Evolutionary conservation across 2,113 vertebrate species (phyloP).

Genomic region (Psittacus erithacus): DNA sequence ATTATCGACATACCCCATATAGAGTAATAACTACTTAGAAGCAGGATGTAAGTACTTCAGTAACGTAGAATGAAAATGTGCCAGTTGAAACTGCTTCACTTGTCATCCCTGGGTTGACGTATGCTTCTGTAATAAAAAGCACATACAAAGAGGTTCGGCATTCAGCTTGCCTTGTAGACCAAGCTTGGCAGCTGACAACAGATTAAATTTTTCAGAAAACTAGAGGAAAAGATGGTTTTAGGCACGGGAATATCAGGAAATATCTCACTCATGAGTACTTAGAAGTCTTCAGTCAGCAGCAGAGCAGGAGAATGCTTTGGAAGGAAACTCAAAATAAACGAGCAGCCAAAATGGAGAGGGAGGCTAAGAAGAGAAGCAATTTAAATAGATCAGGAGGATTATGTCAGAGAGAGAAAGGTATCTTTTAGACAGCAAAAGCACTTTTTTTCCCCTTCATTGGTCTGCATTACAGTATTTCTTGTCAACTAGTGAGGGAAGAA

Average conservation of each 20-base stretch:
- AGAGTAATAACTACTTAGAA: background rate
- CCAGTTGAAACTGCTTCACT: slow-evolving; percentile 20
- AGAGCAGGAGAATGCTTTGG: background rate
- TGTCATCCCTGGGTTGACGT: background rate
- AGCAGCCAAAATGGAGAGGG: background rate
- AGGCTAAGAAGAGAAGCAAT: background rate
- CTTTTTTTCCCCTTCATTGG: background rate
- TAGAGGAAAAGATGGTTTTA: background rate
- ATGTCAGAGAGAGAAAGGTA: background rate
- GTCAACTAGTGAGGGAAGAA: background rate
- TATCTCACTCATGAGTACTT: background rate
- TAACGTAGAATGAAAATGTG: slow-evolving; percentile 26
- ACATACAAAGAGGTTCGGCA: background rate
- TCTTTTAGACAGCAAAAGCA: background rate
- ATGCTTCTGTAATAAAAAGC: background rate
- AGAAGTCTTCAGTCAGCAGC: background rate
- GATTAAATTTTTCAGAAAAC: slow-evolving; percentile 6
- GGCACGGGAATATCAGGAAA: slow-evolving; percentile 5
- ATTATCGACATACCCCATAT: background rate
- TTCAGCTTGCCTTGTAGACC: background rate
- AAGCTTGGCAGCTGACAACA: background rate
- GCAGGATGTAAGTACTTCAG: background rate
- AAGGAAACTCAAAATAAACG: slow-evolving; percentile 36
- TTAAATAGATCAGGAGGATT: slow-evolving; percentile 18
- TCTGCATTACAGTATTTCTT: background rate